Evolutionary conservation across 2,888 invertebrate species (phyloP), one percentile per base, ranked within the genome.

Genomic region (Caenorhabditis sp.): DNA sequence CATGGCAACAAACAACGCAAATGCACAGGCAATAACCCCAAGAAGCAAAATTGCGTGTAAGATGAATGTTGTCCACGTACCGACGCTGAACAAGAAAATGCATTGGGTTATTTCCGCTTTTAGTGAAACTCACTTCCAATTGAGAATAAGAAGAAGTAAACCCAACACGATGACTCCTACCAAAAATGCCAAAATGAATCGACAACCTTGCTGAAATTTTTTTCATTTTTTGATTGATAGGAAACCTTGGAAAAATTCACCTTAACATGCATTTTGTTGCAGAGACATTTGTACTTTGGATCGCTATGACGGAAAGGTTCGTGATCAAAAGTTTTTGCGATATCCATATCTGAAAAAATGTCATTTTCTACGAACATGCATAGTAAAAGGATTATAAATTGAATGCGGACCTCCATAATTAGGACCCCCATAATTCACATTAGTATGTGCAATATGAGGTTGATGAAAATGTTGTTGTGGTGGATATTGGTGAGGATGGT

Each of bases 291-390:
- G 66, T 80, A 80, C 27, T 80, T 80, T 12, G 71, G 72, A 50
- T 73, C 77, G 43, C 71, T 70, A 54, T 80, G 80, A 26, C 80
- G 38, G 67, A 80, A 80, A 14, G 80, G 80, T 56, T 80, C 80
- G 43, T 74, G 68, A 49, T 77, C 77, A 31, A 80, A 80, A 5
- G 80, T 80, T 49, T 77, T 71, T 0, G 80, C 80, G 23, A 80
- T 78, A 68, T 80, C 80, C 79, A 79, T 79, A 53, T 68, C 66
- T 71, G 59, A 52, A 70, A 69, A 53, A 25, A 49, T n/a, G n/a
- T n/a, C n/a, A n/a, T n/a, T n/a, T n/a, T n/a, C n/a, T n/a, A n/a
- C n/a, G 7, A 60, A 27, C 17, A 1, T 26, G 26, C 4, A n/a
- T 23, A 12, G 38, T 36, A 59, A 59, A 23, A 23, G 1, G 1